These are phyloP conservation scores for Danio kyathit DNA, from an alignment of 2,797 vertebrate genomes.

Conservation along the genomic window DNA sequence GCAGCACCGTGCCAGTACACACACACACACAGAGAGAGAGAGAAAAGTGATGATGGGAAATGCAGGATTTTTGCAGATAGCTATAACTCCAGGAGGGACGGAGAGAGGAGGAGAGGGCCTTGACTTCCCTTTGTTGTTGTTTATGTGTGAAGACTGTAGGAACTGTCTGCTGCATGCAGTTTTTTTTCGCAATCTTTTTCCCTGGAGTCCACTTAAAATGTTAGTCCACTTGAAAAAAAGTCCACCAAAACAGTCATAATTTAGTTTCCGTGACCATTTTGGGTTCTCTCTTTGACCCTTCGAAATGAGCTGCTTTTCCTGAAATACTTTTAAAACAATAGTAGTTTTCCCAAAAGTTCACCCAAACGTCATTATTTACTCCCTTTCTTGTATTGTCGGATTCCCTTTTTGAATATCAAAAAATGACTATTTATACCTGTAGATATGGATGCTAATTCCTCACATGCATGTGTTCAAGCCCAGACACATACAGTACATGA, in stretches of 20 bases:
- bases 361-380: neutral
- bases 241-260: slow-evolving; percentile 10
- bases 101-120: slow-evolving; percentile 30
- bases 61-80: slow-evolving; percentile 37
- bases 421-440: too few relatives aligned
- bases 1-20: slow-evolving; percentile 38
- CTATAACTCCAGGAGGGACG: slow-evolving; percentile 44
- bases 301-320: neutral
- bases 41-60: slow-evolving; percentile 58
- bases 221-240: neutral
- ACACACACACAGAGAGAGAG: slow-evolving; percentile 2
- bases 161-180: slow-evolving; percentile 10
- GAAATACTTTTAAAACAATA: neutral
- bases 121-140: slow-evolving; percentile 21
- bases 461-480: too few relatives aligned
- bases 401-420: too few relatives aligned
- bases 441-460: too few relatives aligned
- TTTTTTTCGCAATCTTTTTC: neutral
- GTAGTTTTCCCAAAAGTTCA: neutral
- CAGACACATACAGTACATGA: too few relatives aligned
- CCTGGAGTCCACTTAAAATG: slow-evolving; percentile 14
- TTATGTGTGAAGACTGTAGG: slow-evolving; percentile 25
- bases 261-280: neutral
- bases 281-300: neutral
- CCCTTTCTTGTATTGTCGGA: neutral